Evolutionary conservation across 2,888 invertebrate species (phyloP).

Genomic region (Caprella mutica): DNA sequence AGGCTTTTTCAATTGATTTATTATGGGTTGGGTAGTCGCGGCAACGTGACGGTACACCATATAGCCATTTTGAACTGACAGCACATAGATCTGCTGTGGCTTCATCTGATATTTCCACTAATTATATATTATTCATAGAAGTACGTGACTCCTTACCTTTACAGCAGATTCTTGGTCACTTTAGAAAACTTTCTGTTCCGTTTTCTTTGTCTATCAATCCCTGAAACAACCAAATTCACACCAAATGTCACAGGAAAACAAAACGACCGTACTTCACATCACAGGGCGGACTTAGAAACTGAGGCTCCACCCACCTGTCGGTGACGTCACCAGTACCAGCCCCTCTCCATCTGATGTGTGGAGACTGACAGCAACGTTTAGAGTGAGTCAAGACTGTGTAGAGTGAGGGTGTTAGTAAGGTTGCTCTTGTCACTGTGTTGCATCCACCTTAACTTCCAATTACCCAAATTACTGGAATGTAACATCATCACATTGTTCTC

Average conservation of each 20-base stretch:
- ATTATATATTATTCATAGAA: too few relatives aligned
- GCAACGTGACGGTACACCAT: constrained; percentile 9
- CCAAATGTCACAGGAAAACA: constrained; percentile 10
- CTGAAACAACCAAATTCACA: too few relatives aligned
- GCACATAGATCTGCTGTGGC: too few relatives aligned
- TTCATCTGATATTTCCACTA: too few relatives aligned
- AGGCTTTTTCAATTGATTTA: background rate
- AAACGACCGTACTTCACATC: constrained; percentile 5
- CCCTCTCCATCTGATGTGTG: constrained; percentile 30
- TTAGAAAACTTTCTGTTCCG: too few relatives aligned
- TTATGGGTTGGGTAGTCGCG: constrained; percentile 5
- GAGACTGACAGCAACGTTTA: constrained; percentile 34
- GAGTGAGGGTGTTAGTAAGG: constrained; percentile 34
- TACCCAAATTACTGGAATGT: too few relatives aligned
- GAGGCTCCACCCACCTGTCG: constrained; percentile 22
- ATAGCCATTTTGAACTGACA: too few relatives aligned
- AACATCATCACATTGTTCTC: too few relatives aligned
- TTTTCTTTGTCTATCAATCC: too few relatives aligned
- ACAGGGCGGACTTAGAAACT: constrained; percentile 16
- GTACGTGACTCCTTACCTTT: background rate
- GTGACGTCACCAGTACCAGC: constrained; percentile 27
- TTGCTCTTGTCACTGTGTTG: too few relatives aligned
- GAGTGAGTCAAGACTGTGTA: constrained; percentile 34
- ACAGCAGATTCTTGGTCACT: background rate
- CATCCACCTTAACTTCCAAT: too few relatives aligned